Base-by-base conservation (phyloP, 2,797 vertebrate genomes). In the Lates japonicus region DNA sequence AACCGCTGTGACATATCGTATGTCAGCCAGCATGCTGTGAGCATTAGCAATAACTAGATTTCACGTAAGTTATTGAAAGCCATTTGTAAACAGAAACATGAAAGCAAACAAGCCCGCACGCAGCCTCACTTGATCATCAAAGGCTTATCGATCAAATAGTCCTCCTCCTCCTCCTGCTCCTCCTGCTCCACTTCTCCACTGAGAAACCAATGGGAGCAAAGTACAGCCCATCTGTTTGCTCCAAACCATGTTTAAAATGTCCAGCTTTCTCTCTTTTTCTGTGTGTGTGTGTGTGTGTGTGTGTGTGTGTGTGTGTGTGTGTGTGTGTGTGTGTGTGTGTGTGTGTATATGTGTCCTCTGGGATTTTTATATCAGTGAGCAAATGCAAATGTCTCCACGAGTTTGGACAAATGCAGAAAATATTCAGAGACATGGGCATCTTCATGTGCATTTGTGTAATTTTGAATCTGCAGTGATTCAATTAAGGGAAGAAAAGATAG, bases 21-120 rank as follows among this genome's bases (percentile, higher is more conserved):
- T 94, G 89, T 92, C 90, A 87, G 87, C 88, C 87, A 70, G 78
- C 90, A 91, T 90, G 89, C 88, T 86, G 89, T 60, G 84, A 90
- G 91, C 90, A 90, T 93, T 92, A 93, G 88, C 81, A 83, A 87
- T 84, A 90, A 88, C 90, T 88, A 80, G 79, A 84, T 92, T 93
- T 90, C 88, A 90, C 92, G 39, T 89, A 86, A 89, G 84, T 93
- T 94, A 93, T 91, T 91, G 93, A 92, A 88, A 94, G 84, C 88
- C 91, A 93, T 94, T 95, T 94, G 93, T 94, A 93, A 94, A 94
- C 92, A 93, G 88, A 93, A 90, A 94, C 93, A 95, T 95, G 93
- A 94, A 94, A 94, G 93, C 86, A 92, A 92, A 93, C 85, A 89
- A 86, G 86, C 92, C 91, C 60, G 81, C 91, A 90, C 79, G 81